phyloP scores from a whole-genome alignment of 2,113 vertebrate species.

The Heptranchias perlo region DNA sequence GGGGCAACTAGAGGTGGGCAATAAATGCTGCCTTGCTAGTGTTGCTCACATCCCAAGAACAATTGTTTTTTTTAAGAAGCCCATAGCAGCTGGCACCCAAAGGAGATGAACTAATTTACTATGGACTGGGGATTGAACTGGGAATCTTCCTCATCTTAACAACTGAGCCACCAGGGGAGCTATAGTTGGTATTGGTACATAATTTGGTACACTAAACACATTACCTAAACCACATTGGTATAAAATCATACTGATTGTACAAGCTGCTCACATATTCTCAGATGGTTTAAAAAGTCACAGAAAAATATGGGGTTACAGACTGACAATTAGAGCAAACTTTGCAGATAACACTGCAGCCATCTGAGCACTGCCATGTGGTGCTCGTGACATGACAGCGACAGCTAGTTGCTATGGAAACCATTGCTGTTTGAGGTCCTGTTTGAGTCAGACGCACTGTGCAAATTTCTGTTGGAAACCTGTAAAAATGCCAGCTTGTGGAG shows the following conservation, averaged over 20 bases:
- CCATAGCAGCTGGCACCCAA: background rate
- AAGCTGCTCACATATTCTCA: background rate
- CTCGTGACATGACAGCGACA: background rate
- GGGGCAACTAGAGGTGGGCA: background rate
- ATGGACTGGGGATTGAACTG: background rate
- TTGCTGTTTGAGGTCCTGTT: background rate
- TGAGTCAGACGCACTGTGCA: background rate
- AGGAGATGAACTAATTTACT: background rate
- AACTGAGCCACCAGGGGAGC: background rate
- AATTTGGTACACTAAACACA: background rate
- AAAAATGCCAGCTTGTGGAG: background rate
- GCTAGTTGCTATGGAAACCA: background rate
- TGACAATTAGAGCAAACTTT: background rate
- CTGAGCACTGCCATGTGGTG: background rate
- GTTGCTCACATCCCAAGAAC: background rate
- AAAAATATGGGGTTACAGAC: background rate
- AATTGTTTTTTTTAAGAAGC: background rate
- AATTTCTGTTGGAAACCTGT: background rate
- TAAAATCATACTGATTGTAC: background rate
- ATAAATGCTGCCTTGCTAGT: background rate
- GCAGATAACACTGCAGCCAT: background rate
- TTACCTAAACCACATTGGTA: background rate
- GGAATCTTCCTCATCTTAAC: background rate
- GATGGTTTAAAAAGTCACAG: background rate
- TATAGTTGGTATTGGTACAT: no score